phyloP scores from a whole-genome alignment of 1,140 invertebrate genomes.

The Matsumurasca onukii region DNA sequence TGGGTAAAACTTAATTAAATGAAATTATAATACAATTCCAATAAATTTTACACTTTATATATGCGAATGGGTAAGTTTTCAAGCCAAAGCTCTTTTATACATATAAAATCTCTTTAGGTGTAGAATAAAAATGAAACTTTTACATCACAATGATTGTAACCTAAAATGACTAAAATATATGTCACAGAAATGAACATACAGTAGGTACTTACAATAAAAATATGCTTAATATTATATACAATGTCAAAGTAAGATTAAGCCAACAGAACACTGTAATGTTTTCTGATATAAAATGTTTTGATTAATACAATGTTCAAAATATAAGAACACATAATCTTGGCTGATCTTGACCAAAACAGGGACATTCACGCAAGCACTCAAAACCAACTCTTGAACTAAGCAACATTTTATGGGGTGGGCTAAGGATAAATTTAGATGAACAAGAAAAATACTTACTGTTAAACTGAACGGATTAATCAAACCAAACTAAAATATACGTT shows the following conservation, averaged over 20 bases:
- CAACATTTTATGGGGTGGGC: background rate
- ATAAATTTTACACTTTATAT: no score
- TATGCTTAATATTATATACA: background rate
- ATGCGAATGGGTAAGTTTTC: no score
- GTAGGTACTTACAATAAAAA: background rate
- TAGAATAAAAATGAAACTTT: no score
- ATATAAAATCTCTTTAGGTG: no score
- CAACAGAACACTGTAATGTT: background rate
- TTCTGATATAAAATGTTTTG: constrained; percentile 10
- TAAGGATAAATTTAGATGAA: background rate
- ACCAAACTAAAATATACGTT: background rate
- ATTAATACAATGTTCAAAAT: constrained; percentile 11
- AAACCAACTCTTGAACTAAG: background rate
- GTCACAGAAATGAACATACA: constrained; percentile 7
- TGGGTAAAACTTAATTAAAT: no score
- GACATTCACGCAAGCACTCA: background rate
- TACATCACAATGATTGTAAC: constrained; percentile 9
- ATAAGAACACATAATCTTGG: background rate
- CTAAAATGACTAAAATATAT: background rate
- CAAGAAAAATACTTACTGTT: background rate
- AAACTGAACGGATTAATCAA: background rate
- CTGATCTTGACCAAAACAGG: constrained; percentile 3
- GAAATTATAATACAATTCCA: no score
- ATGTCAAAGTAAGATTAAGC: background rate
- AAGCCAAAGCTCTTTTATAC: no score